A percentile compares a stretch with the other conserved stretches of the same genome.
These are phyloP conservation scores for Stenolophus ochropezus DNA, from an alignment of 2,888 invertebrate genomes.

Conservation along the genomic window DNA sequence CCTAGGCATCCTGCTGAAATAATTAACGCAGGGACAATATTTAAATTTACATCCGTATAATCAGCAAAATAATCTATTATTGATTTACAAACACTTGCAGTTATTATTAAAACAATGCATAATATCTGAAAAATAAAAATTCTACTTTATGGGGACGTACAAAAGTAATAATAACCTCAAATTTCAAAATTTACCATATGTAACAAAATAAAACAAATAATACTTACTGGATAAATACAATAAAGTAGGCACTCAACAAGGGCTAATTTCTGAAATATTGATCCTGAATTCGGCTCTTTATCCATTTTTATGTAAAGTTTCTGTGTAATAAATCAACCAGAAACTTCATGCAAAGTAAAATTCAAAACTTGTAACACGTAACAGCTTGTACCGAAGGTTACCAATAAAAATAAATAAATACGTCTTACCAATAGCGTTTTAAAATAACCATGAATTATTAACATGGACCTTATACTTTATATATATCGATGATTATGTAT, in stretches of 20 bases:
- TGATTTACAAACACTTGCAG: neutral
- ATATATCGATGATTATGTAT: no score
- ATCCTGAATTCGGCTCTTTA: neutral
- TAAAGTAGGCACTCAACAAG: neutral
- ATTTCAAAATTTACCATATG: no score
- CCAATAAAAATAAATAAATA: no score
- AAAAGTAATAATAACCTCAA: neutral
- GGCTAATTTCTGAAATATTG: neutral
- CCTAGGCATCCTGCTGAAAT: neutral
- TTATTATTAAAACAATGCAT: neutral
- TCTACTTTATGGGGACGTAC: neutral
- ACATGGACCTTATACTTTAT: no score
- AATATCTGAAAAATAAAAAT: neutral
- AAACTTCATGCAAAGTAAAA: no score
- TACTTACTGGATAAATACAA: slow-evolving; percentile 20
- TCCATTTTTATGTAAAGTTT: no score
- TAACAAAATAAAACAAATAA: neutral
- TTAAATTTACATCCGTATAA: neutral
- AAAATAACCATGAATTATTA: no score
- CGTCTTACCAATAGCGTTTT: no score
- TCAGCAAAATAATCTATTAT: neutral
- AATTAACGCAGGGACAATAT: neutral
- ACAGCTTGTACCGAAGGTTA: no score
- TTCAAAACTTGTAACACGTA: no score
- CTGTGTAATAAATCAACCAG: no score